Evolutionary conservation across 2,888 invertebrate genomes (phyloP).

Genomic region (Plagiodera versicolora): DNA sequence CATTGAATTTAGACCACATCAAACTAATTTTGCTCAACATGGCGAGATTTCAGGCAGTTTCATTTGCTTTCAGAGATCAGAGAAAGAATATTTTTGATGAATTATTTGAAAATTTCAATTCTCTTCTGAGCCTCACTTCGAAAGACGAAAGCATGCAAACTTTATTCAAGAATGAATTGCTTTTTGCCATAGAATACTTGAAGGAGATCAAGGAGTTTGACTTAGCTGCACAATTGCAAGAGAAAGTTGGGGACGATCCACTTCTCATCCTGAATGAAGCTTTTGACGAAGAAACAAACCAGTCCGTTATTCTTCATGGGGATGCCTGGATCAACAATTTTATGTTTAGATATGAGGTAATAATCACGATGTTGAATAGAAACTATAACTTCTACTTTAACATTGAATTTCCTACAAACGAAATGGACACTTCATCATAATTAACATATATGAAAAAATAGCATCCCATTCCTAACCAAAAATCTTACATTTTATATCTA

Average conservation of each 20-base stretch:
- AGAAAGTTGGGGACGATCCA: background rate
- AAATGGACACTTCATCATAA: no score
- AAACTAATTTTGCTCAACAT: slow-evolving; percentile 33
- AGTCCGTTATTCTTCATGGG: slow-evolving; percentile 23
- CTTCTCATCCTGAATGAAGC: slow-evolving; percentile 10
- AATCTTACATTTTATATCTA: no score
- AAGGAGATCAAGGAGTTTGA: slow-evolving; percentile 6
- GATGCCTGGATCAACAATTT: slow-evolving; percentile 30
- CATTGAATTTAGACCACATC: slow-evolving; percentile 40
- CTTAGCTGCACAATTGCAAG: slow-evolving; percentile 9
- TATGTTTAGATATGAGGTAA: slow-evolving; percentile 27
- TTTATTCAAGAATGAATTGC: background rate
- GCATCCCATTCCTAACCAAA: no score
- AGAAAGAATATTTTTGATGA: slow-evolving; percentile 13
- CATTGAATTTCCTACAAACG: no score
- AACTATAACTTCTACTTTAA: no score
- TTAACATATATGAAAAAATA: no score
- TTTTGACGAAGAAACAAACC: background rate
- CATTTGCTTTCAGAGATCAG: slow-evolving; percentile 26
- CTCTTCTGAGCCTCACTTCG: background rate
- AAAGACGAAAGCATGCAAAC: background rate
- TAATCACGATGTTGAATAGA: background rate
- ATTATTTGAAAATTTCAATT: slow-evolving; percentile 10
- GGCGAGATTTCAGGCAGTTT: slow-evolving; percentile 21
- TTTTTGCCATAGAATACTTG: slow-evolving; percentile 6